phyloP scores from a whole-genome alignment of 2,113 vertebrate genomes.

The Oreochromis niloticus region DNA sequence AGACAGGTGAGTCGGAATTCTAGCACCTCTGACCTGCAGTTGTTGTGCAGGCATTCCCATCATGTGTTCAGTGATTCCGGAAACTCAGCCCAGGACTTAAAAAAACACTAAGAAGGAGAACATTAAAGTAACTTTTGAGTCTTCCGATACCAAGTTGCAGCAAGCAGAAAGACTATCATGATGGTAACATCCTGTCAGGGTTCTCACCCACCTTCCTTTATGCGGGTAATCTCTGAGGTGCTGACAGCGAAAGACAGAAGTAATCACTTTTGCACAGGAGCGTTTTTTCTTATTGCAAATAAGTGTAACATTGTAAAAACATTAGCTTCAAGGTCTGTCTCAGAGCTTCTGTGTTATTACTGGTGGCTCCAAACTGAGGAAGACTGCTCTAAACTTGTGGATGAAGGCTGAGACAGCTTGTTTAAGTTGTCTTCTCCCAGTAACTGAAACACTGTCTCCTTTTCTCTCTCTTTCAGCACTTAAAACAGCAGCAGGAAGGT shows the following conservation, averaged over 20 bases:
- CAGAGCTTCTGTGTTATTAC: background rate
- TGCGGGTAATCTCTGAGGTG: background rate
- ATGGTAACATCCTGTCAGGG: background rate
- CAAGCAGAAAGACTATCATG: background rate
- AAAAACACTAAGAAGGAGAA: background rate
- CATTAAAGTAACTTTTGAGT: background rate
- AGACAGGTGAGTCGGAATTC: conserved; percentile 78
- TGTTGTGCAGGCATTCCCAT: background rate
- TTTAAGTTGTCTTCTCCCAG: background rate
- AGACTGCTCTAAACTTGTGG: background rate
- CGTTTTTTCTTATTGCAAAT: background rate
- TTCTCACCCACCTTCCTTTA: background rate
- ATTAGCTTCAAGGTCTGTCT: background rate
- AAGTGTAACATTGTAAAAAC: background rate
- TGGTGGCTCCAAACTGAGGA: background rate
- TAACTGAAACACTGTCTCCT: background rate
- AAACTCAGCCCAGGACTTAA: background rate
- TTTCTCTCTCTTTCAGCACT: conserved; percentile 74
- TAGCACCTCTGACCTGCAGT: background rate
- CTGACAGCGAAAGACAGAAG: background rate
- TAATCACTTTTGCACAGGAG: background rate
- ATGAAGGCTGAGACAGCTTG: background rate
- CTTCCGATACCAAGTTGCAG: background rate
- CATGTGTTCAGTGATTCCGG: background rate
- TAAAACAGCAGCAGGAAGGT: conserved; percentile 96